Conservation (phyloP, 2,888 invertebrate genomes). For the Drosophila acutilabella region DNA sequence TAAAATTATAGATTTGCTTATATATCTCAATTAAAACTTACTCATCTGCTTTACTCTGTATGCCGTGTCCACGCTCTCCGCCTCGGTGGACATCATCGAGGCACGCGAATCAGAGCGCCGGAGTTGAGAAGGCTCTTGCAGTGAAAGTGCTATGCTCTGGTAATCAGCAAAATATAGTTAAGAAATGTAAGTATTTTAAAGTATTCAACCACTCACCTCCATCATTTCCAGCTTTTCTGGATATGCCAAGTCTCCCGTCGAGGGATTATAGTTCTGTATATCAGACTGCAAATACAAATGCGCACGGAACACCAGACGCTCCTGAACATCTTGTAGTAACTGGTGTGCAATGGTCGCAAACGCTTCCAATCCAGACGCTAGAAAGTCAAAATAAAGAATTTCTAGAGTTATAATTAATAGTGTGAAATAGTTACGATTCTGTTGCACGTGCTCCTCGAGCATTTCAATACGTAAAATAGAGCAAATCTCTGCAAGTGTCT, state of each 20-base stretch:
- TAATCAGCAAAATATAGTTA: slow-evolving; percentile 19
- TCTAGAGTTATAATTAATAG: not conserved
- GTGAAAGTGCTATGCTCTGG: slow-evolving; percentile 88
- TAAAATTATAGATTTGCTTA: accelerated
- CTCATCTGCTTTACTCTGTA: slow-evolving; percentile 82
- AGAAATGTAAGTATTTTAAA: not conserved
- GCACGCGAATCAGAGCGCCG: slow-evolving; percentile 89
- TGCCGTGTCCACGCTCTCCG: slow-evolving; percentile 87
- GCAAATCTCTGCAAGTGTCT: slow-evolving; percentile 98
- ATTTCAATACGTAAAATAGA: slow-evolving; percentile 96
- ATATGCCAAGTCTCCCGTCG: slow-evolving; percentile 98
- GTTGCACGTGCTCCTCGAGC: slow-evolving; percentile 95
- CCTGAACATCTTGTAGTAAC: slow-evolving; percentile 97
- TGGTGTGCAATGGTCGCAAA: slow-evolving; percentile 92
- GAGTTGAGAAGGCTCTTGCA: slow-evolving; percentile 87
- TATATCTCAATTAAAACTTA: slow-evolving; percentile 55
- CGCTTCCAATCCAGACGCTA: slow-evolving; percentile 89
- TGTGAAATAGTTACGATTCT: slow-evolving; percentile 87
- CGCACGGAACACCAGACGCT: slow-evolving; percentile 97
- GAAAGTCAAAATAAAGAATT: not conserved
- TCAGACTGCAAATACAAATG: slow-evolving; percentile 97
- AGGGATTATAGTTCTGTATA: slow-evolving; percentile 94
- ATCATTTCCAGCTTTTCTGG: slow-evolving; percentile 99
- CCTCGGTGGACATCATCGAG: slow-evolving; percentile 90
- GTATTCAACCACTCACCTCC: slow-evolving; percentile 88